Evolutionary conservation across 2,113 vertebrate species (phyloP), one percentile per base, ranked within the genome.

Genomic region (Sinocyclocheilus grahami): DNA sequence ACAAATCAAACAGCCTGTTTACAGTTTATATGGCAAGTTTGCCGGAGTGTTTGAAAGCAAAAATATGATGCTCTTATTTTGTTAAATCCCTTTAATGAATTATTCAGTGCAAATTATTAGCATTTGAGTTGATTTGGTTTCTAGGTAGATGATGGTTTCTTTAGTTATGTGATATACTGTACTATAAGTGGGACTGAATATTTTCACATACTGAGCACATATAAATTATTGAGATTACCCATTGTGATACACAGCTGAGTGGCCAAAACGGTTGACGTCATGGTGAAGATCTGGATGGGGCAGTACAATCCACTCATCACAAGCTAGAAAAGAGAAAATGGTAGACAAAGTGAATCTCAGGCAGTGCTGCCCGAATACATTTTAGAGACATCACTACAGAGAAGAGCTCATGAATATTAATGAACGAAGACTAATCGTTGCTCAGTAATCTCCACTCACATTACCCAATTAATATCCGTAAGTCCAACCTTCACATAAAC

Each of bases 211-310:
- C 6, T 0, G 7, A 27, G 30, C n/a, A 24, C 8, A n/a, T 22
- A 74, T 16, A 58, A 75, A 80, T 20, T 3, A 39, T 55, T 20
- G 18, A 22, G 60, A 72, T 94, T 92, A 99, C 98, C 97, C 94
- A 89, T 98, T 96, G 78, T 92, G 91, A 58, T 96, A 94, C 88
- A 97, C 95, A 0, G 97, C 97, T 0, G 98, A 97, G 90, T 99
- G 98, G 16, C 98, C 98, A 77, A 99, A 99, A 88, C 98, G 96
- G 92, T 99, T 98, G 89, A 97, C 94, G 1, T 99, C 97, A 0
- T 96, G 95, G 48, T 95, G 93, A 80, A 99, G 96, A 78, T 94
- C 94, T 0, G 97, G 97, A 58, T 94, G 96, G 39, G 96, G 96
- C 63, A 99, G 95, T 18, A 96, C 93, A 0, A 95, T 96, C 98